Percentiles rank a stretch among this genome's conserved stretches.
phyloP scores from a whole-genome alignment of 30 jellyfish, hydroid and myxozoan species.

The Sanderia malayensis region DNA sequence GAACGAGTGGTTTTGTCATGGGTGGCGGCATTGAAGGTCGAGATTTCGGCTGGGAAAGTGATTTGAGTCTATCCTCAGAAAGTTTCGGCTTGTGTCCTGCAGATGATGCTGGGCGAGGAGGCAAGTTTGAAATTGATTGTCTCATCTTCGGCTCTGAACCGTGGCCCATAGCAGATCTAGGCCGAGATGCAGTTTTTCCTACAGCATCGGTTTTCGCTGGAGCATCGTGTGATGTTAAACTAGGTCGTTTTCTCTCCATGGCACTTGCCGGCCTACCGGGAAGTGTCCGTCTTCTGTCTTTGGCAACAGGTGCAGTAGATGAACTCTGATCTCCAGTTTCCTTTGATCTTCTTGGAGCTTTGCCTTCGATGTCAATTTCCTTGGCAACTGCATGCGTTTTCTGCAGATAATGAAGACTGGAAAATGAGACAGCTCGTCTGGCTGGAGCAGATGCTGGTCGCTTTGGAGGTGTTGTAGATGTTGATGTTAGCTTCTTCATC shows the following conservation, averaged over 20 bases:
- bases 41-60: constrained; percentile 21
- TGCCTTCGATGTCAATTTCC: constrained; percentile 42
- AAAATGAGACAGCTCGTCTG: constrained; percentile 67
- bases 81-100: constrained; percentile 37
- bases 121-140: constrained; percentile 60
- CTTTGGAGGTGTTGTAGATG: constrained; percentile 34
- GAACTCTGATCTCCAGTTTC: constrained; percentile 48
- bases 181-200: constrained; percentile 12
- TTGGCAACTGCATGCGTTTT: constrained; percentile 51
- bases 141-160: constrained; percentile 52
- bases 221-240: constrained; percentile 17
- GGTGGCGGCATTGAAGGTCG: constrained; percentile 64
- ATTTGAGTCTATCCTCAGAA: constrained; percentile 13
- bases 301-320: background rate
- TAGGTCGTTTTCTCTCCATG: constrained; percentile 42
- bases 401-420: constrained; percentile 47
- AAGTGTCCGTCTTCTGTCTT: constrained; percentile 51
- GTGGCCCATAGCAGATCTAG: constrained; percentile 42
- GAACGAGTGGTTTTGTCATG: constrained; percentile 60
- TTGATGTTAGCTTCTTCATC: constrained; percentile 51
- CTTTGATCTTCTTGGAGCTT: constrained; percentile 32
- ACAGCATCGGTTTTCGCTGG: constrained; percentile 23
- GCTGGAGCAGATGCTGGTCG: constrained; percentile 71
- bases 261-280: constrained; percentile 64
- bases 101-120: constrained; percentile 57